Evolutionary conservation across 2,113 vertebrate species (phyloP).

Genomic region (Nyctereutes procyonoides): DNA sequence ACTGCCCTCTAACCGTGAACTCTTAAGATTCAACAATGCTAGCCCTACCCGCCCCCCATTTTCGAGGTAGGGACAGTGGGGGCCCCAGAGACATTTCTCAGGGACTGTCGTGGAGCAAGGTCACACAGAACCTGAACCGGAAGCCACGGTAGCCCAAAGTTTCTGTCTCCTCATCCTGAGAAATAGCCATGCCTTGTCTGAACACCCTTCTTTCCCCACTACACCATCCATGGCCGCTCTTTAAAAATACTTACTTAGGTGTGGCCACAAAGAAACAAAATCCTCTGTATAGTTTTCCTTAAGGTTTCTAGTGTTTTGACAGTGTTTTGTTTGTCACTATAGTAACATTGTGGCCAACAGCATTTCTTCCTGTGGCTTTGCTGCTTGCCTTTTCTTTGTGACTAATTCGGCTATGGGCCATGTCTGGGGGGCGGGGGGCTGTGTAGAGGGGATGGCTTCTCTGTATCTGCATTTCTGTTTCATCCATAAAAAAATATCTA

Average conservation of each 20-base stretch:
- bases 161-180: not conserved
- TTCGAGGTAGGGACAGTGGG: not conserved
- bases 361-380: constrained; percentile 57
- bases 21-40: constrained; percentile 12
- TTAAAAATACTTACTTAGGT: not conserved
- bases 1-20: constrained; percentile 23
- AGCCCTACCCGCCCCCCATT: not conserved
- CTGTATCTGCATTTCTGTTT: constrained; percentile 37
- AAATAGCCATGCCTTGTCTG: not conserved
- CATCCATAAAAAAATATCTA: not conserved
- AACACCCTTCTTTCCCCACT: not conserved
- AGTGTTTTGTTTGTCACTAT: constrained; percentile 72
- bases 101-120: not conserved
- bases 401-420: constrained; percentile 60
- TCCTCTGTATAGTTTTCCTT: constrained; percentile 56
- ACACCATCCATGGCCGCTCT: not conserved
- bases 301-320: constrained; percentile 68
- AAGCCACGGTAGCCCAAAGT: not conserved
- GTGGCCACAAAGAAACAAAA: constrained; percentile 48
- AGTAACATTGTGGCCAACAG: constrained; percentile 66
- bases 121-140: not conserved
- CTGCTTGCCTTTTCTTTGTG: constrained; percentile 61
- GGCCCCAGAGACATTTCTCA: not conserved
- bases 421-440: not conserved
- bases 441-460: constrained; percentile 53